Conservation (phyloP, 2,113 vertebrate genomes). For the Platichthys flesus region DNA sequence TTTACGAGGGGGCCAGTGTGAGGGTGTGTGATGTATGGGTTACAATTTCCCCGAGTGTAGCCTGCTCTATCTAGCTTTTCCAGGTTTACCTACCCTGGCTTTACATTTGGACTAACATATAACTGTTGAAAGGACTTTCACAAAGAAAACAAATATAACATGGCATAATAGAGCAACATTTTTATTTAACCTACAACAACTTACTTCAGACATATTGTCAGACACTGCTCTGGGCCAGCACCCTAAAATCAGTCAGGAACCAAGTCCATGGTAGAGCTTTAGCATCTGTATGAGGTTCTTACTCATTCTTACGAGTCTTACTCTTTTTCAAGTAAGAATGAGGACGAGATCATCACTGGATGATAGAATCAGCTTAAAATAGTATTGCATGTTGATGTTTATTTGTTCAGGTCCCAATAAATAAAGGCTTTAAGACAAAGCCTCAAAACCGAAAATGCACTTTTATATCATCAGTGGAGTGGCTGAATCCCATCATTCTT, state of each 20-base stretch:
- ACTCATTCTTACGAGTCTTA: too few relatives aligned
- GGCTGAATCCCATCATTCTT: neutral
- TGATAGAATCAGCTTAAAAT: neutral
- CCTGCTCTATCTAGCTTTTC: too few relatives aligned
- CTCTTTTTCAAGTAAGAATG: too few relatives aligned
- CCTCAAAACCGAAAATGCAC: slow-evolving; percentile 2
- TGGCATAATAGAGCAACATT: too few relatives aligned
- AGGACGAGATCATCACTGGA: neutral
- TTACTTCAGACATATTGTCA: neutral
- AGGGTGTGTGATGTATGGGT: too few relatives aligned
- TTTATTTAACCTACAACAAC: neutral
- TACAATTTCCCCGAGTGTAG: too few relatives aligned
- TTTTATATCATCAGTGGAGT: neutral
- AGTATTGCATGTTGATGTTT: neutral
- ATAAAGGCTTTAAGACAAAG: neutral
- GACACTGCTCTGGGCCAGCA: neutral
- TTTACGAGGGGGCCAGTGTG: too few relatives aligned
- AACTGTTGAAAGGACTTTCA: too few relatives aligned
- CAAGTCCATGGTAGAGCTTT: neutral
- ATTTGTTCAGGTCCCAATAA: neutral
- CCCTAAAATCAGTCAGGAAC: neutral
- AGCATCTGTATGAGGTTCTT: neutral
- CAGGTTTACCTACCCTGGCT: too few relatives aligned
- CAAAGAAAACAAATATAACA: too few relatives aligned
- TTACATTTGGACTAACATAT: too few relatives aligned